These are phyloP conservation scores for Cladopsammia gracilis DNA, from an alignment of 64 coral and sea anemone species.

Conservation along the genomic window DNA sequence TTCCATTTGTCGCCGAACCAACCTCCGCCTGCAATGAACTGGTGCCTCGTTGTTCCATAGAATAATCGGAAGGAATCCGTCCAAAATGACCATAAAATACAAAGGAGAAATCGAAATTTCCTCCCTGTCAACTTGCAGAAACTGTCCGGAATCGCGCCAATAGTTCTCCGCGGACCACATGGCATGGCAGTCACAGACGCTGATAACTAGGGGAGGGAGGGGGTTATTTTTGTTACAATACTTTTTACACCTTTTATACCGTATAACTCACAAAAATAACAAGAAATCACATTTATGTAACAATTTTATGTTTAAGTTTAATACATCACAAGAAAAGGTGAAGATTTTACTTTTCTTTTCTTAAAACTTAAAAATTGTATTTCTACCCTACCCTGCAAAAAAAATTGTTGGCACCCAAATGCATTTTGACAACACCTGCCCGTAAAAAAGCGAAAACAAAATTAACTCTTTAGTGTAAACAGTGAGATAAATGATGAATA, in stretches of 20 bases:
- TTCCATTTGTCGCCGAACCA: background rate
- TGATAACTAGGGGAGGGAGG: background rate
- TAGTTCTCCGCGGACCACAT: constrained; percentile 34
- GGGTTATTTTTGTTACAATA: background rate
- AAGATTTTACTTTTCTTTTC: background rate
- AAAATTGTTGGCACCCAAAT: background rate
- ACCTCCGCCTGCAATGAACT: constrained; percentile 12
- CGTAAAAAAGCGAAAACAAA: background rate
- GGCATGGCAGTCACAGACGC: background rate
- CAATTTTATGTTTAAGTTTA: no score
- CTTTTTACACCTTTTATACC: background rate
- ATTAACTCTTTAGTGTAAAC: background rate
- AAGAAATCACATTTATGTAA: no score
- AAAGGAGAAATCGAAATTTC: constrained; percentile 12
- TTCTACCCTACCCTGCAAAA: background rate
- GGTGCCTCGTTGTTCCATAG: constrained; percentile 19
- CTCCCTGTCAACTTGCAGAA: constrained; percentile 30
- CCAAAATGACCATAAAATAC: background rate
- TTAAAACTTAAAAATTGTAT: background rate
- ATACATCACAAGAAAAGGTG: no score
- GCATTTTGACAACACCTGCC: background rate
- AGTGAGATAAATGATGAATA: background rate
- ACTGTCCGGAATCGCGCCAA: constrained; percentile 39
- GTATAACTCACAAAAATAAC: no score
- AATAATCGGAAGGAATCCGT: background rate